These are phyloP conservation scores for Megastigmus dorsalis DNA, from an alignment of 2,888 invertebrate species.

Conservation along the genomic window DNA sequence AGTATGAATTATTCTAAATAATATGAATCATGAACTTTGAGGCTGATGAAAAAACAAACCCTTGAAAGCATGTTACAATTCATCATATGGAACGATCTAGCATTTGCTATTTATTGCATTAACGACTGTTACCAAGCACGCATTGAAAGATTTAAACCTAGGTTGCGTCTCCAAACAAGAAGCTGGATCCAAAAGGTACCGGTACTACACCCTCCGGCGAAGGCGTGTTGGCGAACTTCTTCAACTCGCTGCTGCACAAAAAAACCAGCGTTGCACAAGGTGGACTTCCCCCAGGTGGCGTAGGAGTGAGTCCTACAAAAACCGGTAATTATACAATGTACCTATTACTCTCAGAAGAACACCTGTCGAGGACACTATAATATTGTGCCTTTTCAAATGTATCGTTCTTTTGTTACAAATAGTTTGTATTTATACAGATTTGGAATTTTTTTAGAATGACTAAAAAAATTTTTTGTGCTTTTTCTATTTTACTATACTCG, in stretches of 20 bases:
- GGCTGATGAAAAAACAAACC: slow-evolving; percentile 17
- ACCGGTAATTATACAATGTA: slow-evolving; percentile 53
- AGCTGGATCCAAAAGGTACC: slow-evolving; percentile 76
- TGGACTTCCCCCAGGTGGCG: slow-evolving; percentile 73
- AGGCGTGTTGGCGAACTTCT: slow-evolving; percentile 97
- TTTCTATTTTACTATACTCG: not conserved
- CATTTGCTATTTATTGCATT: slow-evolving; percentile 41
- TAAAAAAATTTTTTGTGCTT: not conserved
- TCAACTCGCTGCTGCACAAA: slow-evolving; percentile 97
- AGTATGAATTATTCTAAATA: slow-evolving; percentile 4
- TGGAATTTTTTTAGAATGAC: no score
- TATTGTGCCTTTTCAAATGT: no score
- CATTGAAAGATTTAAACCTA: slow-evolving; percentile 59
- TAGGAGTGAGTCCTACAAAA: slow-evolving; percentile 64
- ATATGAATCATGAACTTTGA: not conserved
- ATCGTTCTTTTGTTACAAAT: no score
- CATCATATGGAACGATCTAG: slow-evolving; percentile 67
- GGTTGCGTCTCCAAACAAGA: slow-evolving; percentile 81
- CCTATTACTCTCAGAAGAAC: no score
- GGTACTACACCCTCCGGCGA: slow-evolving; percentile 87
- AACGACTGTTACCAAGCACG: slow-evolving; percentile 52
- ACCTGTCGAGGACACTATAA: no score
- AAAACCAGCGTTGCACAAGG: slow-evolving; percentile 83
- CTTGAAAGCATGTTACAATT: slow-evolving; percentile 70
- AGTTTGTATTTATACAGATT: no score